These are phyloP conservation scores for Orthonevra nobilis DNA, from an alignment of 2,888 invertebrate genomes.

Conservation along the genomic window DNA sequence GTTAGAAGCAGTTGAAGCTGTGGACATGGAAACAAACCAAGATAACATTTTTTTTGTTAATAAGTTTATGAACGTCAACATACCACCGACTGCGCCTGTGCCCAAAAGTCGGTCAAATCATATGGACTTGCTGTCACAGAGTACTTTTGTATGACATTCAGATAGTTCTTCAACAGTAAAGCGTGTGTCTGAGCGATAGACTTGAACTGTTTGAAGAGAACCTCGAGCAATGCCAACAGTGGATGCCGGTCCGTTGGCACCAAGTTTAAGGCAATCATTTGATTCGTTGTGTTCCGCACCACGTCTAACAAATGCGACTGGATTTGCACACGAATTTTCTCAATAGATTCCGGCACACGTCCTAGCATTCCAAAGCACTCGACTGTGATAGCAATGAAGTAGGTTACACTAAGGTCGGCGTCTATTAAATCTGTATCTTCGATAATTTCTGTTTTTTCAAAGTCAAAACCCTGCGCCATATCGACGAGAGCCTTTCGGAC, in stretches of 20 bases:
- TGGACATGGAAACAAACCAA: slow-evolving; percentile 47
- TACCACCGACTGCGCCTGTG: slow-evolving; percentile 93
- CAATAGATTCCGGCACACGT: slow-evolving; percentile 91
- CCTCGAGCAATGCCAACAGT: slow-evolving; percentile 84
- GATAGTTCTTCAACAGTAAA: slow-evolving; percentile 84
- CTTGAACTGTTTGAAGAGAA: slow-evolving; percentile 91
- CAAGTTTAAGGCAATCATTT: slow-evolving; percentile 83
- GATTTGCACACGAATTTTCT: slow-evolving; percentile 91
- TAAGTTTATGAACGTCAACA: no score
- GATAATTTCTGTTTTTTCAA: slow-evolving; percentile 81
- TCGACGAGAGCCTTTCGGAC: slow-evolving; percentile 82
- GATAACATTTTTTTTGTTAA: no score
- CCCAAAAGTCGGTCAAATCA: slow-evolving; percentile 91
- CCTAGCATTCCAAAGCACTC: slow-evolving; percentile 92
- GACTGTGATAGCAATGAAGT: slow-evolving; percentile 89
- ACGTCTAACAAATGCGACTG: slow-evolving; percentile 90
- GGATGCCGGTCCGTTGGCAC: slow-evolving; percentile 78
- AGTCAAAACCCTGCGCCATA: slow-evolving; percentile 79
- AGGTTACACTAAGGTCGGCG: slow-evolving; percentile 84
- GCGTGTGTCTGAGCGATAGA: slow-evolving; percentile 89
- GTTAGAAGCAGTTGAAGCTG: slow-evolving; percentile 91
- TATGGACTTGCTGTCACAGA: slow-evolving; percentile 81
- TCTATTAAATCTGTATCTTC: slow-evolving; percentile 83
- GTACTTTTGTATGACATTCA: slow-evolving; percentile 83
- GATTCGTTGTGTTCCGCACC: slow-evolving; percentile 89